These are phyloP conservation scores for Hemibagrus guttatus DNA, from an alignment of 2,797 vertebrate genomes.

Conservation along the genomic window DNA sequence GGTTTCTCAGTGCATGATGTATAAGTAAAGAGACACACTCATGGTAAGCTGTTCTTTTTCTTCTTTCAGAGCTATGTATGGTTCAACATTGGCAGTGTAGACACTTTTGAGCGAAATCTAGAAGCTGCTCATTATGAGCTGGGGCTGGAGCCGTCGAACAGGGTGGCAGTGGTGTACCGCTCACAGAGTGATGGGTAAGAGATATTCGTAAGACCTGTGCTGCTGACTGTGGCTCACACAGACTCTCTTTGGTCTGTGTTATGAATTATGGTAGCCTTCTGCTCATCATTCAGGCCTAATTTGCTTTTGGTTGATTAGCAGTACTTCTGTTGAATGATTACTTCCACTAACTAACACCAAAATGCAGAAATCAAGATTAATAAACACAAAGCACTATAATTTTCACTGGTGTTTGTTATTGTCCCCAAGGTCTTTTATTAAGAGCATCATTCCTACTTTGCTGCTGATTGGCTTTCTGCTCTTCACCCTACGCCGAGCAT, in stretches of 20 bases:
- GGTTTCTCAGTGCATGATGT: too few species aligned
- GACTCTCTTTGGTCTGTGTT: background rate
- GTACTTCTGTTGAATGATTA: background rate
- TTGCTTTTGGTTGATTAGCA: background rate
- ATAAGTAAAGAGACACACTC: too few species aligned
- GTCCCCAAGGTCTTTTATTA: conserved; percentile 66
- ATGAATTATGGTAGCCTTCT: background rate
- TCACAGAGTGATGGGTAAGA: conserved; percentile 70
- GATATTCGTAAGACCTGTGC: background rate
- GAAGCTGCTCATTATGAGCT: conserved; percentile 70
- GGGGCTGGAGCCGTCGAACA: conserved; percentile 65
- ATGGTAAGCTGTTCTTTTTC: background rate
- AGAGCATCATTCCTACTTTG: conserved; percentile 69
- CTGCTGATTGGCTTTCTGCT: conserved; percentile 71
- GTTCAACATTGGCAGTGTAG: conserved; percentile 76
- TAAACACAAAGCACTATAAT: background rate
- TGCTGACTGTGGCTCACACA: conserved; percentile 7
- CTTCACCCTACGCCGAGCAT: conserved; percentile 65
- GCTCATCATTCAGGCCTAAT: background rate
- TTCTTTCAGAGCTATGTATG: conserved; percentile 61
- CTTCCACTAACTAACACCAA: background rate
- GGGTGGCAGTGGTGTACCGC: conserved; percentile 66
- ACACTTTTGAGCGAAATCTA: conserved; percentile 73
- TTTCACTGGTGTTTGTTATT: background rate
- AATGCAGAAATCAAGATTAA: background rate